Percentiles rank a stretch among this genome's conserved stretches.
These are phyloP conservation scores for Pocillopora damicornis DNA, from an alignment of 64 coral and sea anemone species.

Conservation along the genomic window DNA sequence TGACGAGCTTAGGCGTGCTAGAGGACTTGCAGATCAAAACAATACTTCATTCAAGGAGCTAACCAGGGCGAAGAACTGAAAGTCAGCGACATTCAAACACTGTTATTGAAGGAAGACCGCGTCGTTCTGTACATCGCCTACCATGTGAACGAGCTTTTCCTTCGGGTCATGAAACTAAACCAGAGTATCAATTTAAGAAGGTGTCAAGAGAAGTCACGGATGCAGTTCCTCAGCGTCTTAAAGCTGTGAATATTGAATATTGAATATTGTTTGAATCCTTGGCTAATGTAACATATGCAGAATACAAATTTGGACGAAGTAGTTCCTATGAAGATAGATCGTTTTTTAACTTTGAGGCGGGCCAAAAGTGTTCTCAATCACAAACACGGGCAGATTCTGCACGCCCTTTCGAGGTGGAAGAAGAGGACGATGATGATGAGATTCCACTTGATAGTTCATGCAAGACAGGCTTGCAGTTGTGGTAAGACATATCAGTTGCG, in stretches of 20 bases:
- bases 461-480: not conserved
- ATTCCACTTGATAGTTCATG: not conserved
- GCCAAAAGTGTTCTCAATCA: not conserved
- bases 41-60: not conserved
- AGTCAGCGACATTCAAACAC: not conserved
- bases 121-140: constrained; percentile 11
- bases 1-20: constrained; percentile 18
- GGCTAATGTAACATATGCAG: not conserved
- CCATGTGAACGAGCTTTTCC: not conserved
- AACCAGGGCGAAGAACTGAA: not conserved
- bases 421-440: not conserved
- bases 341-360: not conserved
- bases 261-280: not conserved
- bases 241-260: not conserved
- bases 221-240: not conserved
- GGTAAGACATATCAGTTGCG: not conserved
- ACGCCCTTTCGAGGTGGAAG: not conserved
- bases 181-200: constrained; percentile 1
- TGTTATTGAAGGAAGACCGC: not conserved
- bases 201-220: not conserved
- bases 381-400: not conserved
- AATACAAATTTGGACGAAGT: not conserved
- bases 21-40: constrained; percentile 16
- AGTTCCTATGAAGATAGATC: not conserved
- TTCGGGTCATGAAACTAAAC: constrained; percentile 22